phyloP scores from a whole-genome alignment of 2,113 vertebrate genomes.

The Pristiophorus japonicus region DNA sequence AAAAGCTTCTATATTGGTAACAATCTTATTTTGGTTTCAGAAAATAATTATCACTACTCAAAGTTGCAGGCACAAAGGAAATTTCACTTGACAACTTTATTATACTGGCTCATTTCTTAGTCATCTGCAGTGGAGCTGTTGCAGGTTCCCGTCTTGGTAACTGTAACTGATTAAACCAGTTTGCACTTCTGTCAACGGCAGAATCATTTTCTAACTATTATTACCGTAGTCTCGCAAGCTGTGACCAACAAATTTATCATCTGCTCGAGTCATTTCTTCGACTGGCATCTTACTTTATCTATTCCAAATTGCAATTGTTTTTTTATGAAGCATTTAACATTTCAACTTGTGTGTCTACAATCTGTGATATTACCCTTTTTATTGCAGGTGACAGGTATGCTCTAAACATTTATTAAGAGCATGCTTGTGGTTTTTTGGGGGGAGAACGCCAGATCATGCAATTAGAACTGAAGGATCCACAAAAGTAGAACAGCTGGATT shows the following conservation, averaged over 20 bases:
- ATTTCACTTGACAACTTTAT: constrained; percentile 12
- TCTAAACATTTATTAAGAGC: not conserved
- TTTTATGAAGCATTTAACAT: not conserved
- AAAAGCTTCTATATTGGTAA: not conserved
- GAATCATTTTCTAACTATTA: not conserved
- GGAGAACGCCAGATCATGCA: not conserved
- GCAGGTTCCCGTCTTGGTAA: not conserved
- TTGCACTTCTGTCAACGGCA: not conserved
- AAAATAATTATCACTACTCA: constrained; percentile 26
- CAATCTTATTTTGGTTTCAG: not conserved
- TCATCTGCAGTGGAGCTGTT: not conserved
- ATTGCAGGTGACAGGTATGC: not conserved
- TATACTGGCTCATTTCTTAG: constrained; percentile 19
- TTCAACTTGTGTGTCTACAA: not conserved
- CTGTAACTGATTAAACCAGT: not conserved
- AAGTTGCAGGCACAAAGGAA: not conserved
- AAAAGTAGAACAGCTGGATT: not conserved
- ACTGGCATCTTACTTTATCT: not conserved
- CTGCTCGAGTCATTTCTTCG: not conserved
- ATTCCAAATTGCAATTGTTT: not conserved
- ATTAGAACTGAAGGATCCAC: not conserved
- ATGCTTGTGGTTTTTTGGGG: not conserved
- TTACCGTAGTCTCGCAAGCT: constrained; percentile 10
- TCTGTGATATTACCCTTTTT: not conserved
- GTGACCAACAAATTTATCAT: constrained; percentile 10